Conservation (phyloP, 2,797 vertebrate genomes). For the Oreonectes daqikongensis region DNA sequence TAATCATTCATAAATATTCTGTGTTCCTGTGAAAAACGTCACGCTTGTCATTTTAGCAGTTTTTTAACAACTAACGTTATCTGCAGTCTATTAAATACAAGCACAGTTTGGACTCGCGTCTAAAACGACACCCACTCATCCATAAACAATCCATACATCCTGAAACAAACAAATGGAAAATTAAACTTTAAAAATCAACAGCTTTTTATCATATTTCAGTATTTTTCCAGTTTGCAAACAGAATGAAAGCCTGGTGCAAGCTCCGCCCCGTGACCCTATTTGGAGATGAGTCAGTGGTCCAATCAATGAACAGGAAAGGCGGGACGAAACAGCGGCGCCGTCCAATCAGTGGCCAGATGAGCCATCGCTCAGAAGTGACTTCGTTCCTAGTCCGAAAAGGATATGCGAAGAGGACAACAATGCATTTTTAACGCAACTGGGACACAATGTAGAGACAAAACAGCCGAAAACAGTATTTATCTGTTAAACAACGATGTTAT, state of each 20-base stretch:
- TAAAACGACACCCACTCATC: not conserved
- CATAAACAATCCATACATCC: not conserved
- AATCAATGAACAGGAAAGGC: conserved; percentile 29
- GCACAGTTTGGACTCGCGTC: not conserved
- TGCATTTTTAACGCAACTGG: not conserved
- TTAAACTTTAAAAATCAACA: not conserved
- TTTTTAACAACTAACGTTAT: not conserved
- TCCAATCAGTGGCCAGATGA: conserved; percentile 13
- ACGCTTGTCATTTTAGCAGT: not conserved
- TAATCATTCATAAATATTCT: not conserved
- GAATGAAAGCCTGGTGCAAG: not conserved
- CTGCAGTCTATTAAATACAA: not conserved
- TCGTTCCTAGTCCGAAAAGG: conserved; percentile 16
- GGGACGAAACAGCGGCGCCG: not conserved
- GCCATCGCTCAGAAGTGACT: conserved; percentile 1
- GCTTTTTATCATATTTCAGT: not conserved
- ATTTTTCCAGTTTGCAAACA: not conserved
- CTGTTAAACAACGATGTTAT: conserved; percentile 25
- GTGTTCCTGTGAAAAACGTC: not conserved
- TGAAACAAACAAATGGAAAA: not conserved
- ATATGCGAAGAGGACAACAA: conserved; percentile 21
- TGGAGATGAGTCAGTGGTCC: not conserved
- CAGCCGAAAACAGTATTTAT: not conserved
- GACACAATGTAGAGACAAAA: not conserved
- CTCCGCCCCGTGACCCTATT: conserved; percentile 37